Conservation (phyloP, 2,888 invertebrate genomes). For the Drosophila seclusa region DNA sequence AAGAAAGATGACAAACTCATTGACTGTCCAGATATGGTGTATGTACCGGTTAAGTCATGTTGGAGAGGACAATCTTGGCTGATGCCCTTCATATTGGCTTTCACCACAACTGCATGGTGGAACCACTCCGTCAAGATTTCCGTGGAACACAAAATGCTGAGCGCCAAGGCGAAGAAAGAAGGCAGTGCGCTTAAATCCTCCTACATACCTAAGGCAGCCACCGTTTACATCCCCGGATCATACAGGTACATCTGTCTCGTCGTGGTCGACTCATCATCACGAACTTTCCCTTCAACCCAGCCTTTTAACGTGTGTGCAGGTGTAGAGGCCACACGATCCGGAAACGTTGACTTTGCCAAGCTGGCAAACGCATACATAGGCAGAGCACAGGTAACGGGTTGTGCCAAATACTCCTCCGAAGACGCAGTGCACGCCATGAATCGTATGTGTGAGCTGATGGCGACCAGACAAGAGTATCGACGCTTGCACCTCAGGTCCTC, state of each 20-base stretch:
- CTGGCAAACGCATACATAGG: neutral
- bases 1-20: too few relatives aligned
- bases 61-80: conserved; percentile 1
- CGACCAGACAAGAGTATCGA: neutral
- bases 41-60: neutral
- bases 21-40: neutral
- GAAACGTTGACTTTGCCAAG: neutral
- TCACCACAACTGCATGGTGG: neutral
- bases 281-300: neutral
- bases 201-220: neutral
- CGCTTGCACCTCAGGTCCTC: neutral
- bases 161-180: too few relatives aligned
- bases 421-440: neutral
- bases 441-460: neutral
- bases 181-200: neutral
- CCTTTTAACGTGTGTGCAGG: neutral
- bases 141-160: too few relatives aligned
- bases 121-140: neutral
- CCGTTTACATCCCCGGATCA: neutral
- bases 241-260: neutral
- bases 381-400: neutral
- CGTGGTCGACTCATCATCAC: neutral
- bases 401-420: neutral
- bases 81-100: neutral
- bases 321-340: neutral